Conservation (phyloP, 2,888 invertebrate species). For the Acrobeloides nanus region DNA sequence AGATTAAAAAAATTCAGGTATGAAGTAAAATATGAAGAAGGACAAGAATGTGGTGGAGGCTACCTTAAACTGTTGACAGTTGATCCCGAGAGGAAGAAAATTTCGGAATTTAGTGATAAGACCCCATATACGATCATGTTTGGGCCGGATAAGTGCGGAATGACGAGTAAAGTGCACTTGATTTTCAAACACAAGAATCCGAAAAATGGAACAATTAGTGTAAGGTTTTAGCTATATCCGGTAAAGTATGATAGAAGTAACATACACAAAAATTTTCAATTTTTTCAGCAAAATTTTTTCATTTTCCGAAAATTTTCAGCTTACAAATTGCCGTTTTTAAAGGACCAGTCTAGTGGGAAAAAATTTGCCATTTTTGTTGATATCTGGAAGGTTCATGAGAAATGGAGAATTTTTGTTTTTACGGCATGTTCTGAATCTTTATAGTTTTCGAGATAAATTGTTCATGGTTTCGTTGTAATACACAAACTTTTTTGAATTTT, state of each 20-base stretch:
- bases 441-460: too few species aligned
- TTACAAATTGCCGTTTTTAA: too few species aligned
- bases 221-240: too few species aligned
- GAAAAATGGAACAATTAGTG: conserved; percentile 72
- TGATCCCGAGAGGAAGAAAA: conserved; percentile 60
- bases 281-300: conserved; percentile 2
- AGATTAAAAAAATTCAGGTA: conserved; percentile 55
- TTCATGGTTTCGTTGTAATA: too few species aligned
- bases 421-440: too few species aligned
- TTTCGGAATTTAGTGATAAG: conserved; percentile 64
- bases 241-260: too few species aligned
- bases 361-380: too few species aligned
- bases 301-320: conserved; percentile 2
- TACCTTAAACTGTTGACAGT: conserved; percentile 84
- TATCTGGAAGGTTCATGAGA: too few species aligned
- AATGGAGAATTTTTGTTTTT: too few species aligned
- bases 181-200: conserved; percentile 95
- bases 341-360: too few species aligned
- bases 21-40: conserved; percentile 73
- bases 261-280: too few species aligned
- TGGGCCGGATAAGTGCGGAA: conserved; percentile 97
- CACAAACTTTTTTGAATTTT: too few species aligned
- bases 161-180: conserved; percentile 78
- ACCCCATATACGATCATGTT: conserved; percentile 99
- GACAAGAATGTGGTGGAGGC: conserved; percentile 96